Conservation (phyloP, 2,797 vertebrate genomes). For the Pangasius djambal region DNA sequence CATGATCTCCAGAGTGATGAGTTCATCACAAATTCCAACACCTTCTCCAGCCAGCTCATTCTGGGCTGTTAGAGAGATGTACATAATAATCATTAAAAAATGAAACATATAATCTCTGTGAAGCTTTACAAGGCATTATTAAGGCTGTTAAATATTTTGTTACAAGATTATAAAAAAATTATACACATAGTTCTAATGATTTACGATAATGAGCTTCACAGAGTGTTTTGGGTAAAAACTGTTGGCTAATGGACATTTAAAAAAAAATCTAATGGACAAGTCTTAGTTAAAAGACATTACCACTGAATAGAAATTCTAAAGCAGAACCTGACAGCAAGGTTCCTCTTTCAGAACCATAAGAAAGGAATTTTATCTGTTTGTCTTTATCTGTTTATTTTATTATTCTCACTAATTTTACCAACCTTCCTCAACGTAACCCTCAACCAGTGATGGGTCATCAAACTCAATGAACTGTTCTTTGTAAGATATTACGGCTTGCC, state of each 20-base stretch:
- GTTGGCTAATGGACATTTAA: not conserved
- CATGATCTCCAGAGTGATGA: slow-evolving; percentile 74
- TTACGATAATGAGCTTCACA: not conserved
- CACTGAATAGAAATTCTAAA: not conserved
- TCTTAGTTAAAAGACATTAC: not conserved
- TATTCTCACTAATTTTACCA: not conserved
- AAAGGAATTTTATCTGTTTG: not conserved
- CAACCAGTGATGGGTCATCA: slow-evolving; percentile 44
- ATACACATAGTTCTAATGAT: not conserved
- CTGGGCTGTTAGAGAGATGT: slow-evolving; percentile 54
- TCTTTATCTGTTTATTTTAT: not conserved
- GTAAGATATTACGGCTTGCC: slow-evolving; percentile 44
- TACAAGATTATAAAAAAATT: not conserved
- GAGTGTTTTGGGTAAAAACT: not conserved
- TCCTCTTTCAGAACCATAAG: not conserved
- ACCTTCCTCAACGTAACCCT: slow-evolving; percentile 38
- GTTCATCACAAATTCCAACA: slow-evolving; percentile 68
- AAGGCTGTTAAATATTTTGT: not conserved
- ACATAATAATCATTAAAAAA: no score
- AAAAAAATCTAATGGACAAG: not conserved
- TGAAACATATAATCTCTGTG: not conserved
- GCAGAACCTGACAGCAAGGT: not conserved
- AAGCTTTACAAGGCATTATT: not conserved
- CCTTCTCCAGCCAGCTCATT: slow-evolving; percentile 53
- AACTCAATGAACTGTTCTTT: slow-evolving; percentile 6